Base-by-base conservation (phyloP, 2,797 vertebrate species). In the Sphenopsis melanotis region DNA sequence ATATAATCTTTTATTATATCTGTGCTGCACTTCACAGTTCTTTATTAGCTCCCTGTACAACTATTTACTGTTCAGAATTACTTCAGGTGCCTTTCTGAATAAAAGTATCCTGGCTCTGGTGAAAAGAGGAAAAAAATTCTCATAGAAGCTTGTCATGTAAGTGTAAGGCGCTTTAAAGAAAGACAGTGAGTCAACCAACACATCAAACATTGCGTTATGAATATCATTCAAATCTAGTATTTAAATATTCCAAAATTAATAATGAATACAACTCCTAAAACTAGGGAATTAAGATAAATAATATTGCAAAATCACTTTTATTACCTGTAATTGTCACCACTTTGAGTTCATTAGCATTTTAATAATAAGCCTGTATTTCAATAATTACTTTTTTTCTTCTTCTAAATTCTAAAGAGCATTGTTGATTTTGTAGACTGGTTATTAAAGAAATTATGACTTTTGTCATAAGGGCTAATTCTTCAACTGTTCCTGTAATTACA, bases 1-100 rank as follows among this genome's bases (percentile, higher is more conserved):
- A 18, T 89, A 74, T n/a, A 89, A 74, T 94, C 68, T 92, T 93
- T 95, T 87, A 44, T 89, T 95, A 63, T 64, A 80, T 64, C 71
- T 80, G 19, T 82, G 7, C 56, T 89, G 17, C 56, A 85, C 76
- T 95, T 91, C 77, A 47, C 41, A 66, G 42, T 85, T 47, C 86
- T 93, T 95, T 94, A 85, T 90, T 95, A 89, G 50, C 64, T 95
- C 49, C 18, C 53, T 87, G n/a, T 68, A 78, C 53, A 91, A 85
- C 56, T 93, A 49, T 95, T 96, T 95, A 82, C 65, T 80, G 22
- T 80, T 92, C 63, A 60, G 52, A 84, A 87, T 89, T 92, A 84
- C 60, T 85, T 77, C 44, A 85, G 41, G 20, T 79, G 21, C 15
- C 34, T 87, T 92, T 92, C 59, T 86, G 41, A 82, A 76, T 71